Evolutionary conservation across 1,140 invertebrate genomes (phyloP), one percentile per base, ranked within the genome.

Genomic region (Prorops nasuta): DNA sequence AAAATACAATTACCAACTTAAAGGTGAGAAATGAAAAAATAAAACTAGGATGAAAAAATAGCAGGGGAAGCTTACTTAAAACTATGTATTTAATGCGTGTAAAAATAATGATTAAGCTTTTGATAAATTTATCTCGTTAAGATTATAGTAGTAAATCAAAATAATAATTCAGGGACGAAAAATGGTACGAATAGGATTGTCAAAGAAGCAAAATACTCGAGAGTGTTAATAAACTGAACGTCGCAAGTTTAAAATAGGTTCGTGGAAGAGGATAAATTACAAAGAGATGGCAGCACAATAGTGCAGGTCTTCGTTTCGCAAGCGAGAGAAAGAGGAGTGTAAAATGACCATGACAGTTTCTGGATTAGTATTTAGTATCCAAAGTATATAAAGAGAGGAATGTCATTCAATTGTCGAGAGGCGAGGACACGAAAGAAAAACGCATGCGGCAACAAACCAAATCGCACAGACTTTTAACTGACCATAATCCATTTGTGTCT

Each of bases 401-500:
- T 60, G 52, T 53, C 46, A 41, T 54, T 56, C 46, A 57, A 51
- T 46, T 35, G 18, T 36, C 17, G n/a, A n/a, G n/a, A n/a, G n/a
- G n/a, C n/a, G n/a, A n/a, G n/a, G 53, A 65, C 45, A 66, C 58
- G n/a, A 69, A 60, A 60, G 57, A 64, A 54, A 54, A 58, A 40
- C 16, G 36, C 70, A 72, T 71, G 69, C 71, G 52, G 49, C 60
- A 60, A 63, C 58, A 67, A 67, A 62, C 56, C 50, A 69, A 71
- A 66, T 56, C 58, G 58, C 62, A 62, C 54, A 67, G 56, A 63
- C 56, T 63, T 63, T 57, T 63, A 67, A 72, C 72, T 75, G 70
- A 73, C 72, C 72, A 72, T 72, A 68, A 63, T 72, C 66, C 71
- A 67, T 51, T 67, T 67, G 65, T 71, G 69, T 54, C 64, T 71